Conservation (phyloP, 1,140 invertebrate genomes). For the Drosophila carrolli region DNA sequence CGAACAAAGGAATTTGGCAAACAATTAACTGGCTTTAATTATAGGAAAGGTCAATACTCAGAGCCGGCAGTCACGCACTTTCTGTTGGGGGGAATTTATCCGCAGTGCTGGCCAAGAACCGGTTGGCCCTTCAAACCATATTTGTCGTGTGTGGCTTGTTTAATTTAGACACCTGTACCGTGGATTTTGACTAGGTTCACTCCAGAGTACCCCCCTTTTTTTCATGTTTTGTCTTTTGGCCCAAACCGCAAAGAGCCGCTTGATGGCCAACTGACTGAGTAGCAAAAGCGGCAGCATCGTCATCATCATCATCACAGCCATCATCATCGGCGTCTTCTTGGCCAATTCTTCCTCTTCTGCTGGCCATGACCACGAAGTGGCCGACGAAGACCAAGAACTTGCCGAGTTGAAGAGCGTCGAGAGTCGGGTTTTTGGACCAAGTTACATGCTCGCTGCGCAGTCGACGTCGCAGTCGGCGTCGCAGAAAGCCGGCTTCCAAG, state of each 20-base stretch:
- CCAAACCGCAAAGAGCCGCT: constrained; percentile 78
- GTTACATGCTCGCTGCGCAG: constrained; percentile 53
- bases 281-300: constrained; percentile 22
- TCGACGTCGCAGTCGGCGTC: constrained; percentile 11
- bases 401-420: constrained; percentile 64
- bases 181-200: constrained; percentile 31
- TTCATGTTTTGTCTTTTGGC: constrained; percentile 16
- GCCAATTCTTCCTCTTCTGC: constrained; percentile 61
- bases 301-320: constrained; percentile 20
- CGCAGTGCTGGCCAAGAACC: constrained; percentile 38
- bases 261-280: constrained; percentile 76
- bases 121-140: constrained; percentile 52
- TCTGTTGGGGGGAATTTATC: background rate
- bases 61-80: constrained; percentile 43
- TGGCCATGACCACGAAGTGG: constrained; percentile 65
- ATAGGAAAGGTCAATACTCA: constrained; percentile 61
- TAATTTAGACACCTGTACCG: constrained; percentile 74
- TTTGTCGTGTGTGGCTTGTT: constrained; percentile 71
- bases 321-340: constrained; percentile 13
- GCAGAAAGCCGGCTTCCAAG: constrained; percentile 55
- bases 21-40: constrained; percentile 69
- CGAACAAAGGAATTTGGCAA: constrained; percentile 76
- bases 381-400: constrained; percentile 67
- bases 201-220: background rate
- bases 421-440: constrained; percentile 56